phyloP scores from a whole-genome alignment of 2,113 vertebrate genomes.

The Parotia lawesii region DNA sequence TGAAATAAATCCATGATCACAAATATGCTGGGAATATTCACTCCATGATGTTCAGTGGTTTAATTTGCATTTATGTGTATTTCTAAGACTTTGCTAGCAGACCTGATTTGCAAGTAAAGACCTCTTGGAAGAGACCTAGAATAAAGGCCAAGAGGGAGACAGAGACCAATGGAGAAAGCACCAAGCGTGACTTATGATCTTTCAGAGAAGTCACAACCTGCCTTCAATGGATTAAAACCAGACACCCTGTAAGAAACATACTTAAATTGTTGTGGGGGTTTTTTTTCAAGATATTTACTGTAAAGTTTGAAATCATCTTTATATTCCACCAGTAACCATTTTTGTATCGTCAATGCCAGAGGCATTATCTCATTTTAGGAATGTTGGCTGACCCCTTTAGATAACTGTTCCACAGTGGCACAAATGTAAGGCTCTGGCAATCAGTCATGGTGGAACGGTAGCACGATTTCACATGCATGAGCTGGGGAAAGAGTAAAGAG shows the following conservation, averaged over 20 bases:
- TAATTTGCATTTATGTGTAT: not conserved
- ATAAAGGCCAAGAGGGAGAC: not conserved
- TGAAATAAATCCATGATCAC: not conserved
- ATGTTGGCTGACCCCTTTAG: not conserved
- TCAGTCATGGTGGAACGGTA: not conserved
- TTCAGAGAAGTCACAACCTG: not conserved
- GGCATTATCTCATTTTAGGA: not conserved
- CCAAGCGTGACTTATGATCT: not conserved
- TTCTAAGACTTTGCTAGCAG: not conserved
- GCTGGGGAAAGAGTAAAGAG: not conserved
- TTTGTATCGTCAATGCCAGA: not conserved
- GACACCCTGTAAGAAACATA: not conserved
- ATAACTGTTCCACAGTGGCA: not conserved
- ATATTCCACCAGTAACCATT: not conserved
- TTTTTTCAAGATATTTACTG: not conserved
- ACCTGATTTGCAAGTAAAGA: not conserved
- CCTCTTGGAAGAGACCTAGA: not conserved
- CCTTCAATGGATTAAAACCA: not conserved
- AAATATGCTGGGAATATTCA: not conserved
- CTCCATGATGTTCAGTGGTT: not conserved
- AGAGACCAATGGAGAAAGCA: not conserved
- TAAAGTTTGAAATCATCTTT: not conserved
- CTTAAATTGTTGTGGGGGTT: fast-evolving
- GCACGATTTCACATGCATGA: not conserved
- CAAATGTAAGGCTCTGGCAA: not conserved